phyloP scores from a whole-genome alignment of 2,113 vertebrate genomes.

The Coregonus clupeaformis region DNA sequence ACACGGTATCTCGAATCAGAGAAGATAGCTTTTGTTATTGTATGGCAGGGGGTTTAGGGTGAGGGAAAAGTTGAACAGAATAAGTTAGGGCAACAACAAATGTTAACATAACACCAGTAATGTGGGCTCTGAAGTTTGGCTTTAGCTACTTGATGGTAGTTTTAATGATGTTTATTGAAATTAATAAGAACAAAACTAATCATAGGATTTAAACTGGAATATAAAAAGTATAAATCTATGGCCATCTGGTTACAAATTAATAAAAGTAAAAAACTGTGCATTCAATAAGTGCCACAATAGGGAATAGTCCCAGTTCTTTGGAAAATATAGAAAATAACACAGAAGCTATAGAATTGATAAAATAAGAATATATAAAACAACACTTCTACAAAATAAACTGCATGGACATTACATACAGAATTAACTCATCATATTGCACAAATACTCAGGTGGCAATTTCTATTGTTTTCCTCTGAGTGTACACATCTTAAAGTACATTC shows the following conservation, averaged over 20 bases:
- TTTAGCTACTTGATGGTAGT: not conserved
- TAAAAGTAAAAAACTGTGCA: not conserved
- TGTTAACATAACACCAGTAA: not conserved
- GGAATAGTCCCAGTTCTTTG: slow-evolving; percentile 50
- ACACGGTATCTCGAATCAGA: slow-evolving; percentile 50
- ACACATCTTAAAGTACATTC: slow-evolving; percentile 20
- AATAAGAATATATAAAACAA: slow-evolving; percentile 38
- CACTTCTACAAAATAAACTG: slow-evolving; percentile 43
- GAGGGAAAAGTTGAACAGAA: slow-evolving; percentile 25
- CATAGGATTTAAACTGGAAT: no score
- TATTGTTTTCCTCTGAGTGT: slow-evolving; percentile 51
- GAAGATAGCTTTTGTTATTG: slow-evolving; percentile 36
- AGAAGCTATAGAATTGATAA: no score
- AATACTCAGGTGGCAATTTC: slow-evolving; percentile 69
- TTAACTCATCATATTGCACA: slow-evolving; percentile 72
- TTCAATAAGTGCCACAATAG: slow-evolving; percentile 46
- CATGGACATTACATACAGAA: slow-evolving; percentile 57
- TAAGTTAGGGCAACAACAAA: not conserved
- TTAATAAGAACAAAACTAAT: not conserved
- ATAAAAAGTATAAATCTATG: not conserved
- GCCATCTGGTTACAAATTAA: slow-evolving; percentile 10
- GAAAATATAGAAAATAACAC: no score
- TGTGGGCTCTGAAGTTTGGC: not conserved
- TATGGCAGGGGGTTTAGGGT: slow-evolving; percentile 25
- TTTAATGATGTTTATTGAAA: not conserved